Evolutionary conservation across 2,113 vertebrate genomes (phyloP).

Genomic region (Piprites chloris): DNA sequence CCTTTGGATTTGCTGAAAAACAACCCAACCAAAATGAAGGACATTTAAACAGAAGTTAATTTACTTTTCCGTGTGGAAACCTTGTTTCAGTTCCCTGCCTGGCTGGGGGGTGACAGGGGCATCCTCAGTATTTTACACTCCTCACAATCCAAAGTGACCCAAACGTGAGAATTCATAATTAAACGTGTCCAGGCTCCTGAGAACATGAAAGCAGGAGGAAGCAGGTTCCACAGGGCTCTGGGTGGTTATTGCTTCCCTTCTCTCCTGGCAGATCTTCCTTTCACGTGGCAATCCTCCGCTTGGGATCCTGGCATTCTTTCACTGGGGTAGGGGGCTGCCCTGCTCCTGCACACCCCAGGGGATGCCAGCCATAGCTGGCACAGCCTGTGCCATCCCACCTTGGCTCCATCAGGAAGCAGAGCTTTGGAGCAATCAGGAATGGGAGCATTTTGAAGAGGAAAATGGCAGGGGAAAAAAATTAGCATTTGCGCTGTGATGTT

Average conservation of each 20-base stretch:
- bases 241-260: neutral
- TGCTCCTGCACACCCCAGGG: fast-evolving
- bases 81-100: neutral
- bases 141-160: neutral
- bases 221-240: neutral
- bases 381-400: fast-evolving
- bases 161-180: neutral
- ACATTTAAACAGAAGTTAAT: neutral
- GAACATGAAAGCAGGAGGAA: neutral
- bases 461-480: constrained; percentile 17
- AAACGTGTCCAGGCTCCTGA: neutral
- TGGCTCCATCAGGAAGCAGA: neutral
- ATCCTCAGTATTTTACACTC: neutral
- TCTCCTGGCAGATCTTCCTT: neutral
- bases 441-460: constrained; percentile 9
- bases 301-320: neutral
- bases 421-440: neutral
- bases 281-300: neutral
- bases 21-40: neutral
- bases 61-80: neutral
- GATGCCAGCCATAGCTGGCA: neutral
- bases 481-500: constrained; percentile 26
- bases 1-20: neutral
- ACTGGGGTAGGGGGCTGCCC: neutral
- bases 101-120: neutral